Conservation (phyloP, 2,888 invertebrate genomes). For the Coelopa pilipes region DNA sequence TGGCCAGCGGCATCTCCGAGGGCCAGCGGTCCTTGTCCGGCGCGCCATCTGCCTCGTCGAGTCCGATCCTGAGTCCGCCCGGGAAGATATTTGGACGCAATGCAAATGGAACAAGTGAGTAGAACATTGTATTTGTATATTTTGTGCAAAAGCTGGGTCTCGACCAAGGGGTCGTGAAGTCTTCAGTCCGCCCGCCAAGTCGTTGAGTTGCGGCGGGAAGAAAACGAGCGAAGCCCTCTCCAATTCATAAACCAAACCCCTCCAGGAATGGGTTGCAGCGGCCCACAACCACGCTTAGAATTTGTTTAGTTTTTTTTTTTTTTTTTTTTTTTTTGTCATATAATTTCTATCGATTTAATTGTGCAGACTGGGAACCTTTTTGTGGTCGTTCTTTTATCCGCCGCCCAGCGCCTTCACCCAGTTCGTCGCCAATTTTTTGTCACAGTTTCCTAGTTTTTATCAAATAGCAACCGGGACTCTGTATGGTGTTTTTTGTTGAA, state of each 20-base stretch:
- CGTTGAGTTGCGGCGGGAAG: too few species aligned
- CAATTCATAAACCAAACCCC: not conserved
- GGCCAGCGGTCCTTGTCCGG: slow-evolving; percentile 63
- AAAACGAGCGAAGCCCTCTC: too few species aligned
- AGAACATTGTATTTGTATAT: not conserved
- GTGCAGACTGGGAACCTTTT: not conserved
- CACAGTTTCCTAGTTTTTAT: not conserved
- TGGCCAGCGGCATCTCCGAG: slow-evolving; percentile 59
- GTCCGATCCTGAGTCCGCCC: slow-evolving; percentile 65
- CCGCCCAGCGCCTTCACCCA: slow-evolving; percentile 35
- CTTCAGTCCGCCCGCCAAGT: not conserved
- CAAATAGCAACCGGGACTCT: not conserved
- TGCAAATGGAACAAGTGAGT: slow-evolving; percentile 67
- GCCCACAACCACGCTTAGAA: too few species aligned
- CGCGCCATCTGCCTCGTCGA: slow-evolving; percentile 66
- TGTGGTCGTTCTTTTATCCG: not conserved
- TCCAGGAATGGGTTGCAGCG: not conserved
- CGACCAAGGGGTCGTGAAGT: not conserved
- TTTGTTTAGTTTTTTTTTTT: too few species aligned
- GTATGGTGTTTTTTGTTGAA: not conserved
- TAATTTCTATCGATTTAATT: not conserved
- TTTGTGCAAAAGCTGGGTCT: not conserved
- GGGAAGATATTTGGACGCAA: slow-evolving; percentile 66
- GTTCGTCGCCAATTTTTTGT: slow-evolving; percentile 41
- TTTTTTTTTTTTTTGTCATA: too few species aligned